Conservation (phyloP, 2,797 vertebrate genomes). For the Chelidonichthys spinosus region DNA sequence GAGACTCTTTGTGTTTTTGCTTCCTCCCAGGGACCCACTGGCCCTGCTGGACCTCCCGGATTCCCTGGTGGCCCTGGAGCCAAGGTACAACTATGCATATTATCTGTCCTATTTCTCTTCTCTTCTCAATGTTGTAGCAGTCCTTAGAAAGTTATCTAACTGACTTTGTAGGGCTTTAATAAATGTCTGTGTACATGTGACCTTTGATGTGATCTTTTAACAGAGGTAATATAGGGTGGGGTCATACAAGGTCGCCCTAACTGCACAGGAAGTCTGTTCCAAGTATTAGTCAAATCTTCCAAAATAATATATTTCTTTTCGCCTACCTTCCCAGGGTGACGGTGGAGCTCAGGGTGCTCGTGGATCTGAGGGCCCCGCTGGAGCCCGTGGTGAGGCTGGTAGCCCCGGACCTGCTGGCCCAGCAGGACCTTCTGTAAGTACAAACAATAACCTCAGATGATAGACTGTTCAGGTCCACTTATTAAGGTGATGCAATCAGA, state of each 20-base stretch:
- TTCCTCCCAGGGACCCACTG: slow-evolving; percentile 90
- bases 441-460: neutral
- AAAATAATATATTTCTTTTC: neutral
- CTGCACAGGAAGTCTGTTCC: neutral
- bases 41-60: slow-evolving; percentile 94
- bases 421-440: slow-evolving; percentile 92
- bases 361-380: slow-evolving; percentile 93
- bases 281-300: neutral
- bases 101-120: neutral
- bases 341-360: slow-evolving; percentile 91
- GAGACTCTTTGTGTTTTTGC: slow-evolving; percentile 27
- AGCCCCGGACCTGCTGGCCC: slow-evolving; percentile 94
- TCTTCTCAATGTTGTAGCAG: neutral
- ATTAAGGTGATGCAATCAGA: neutral
- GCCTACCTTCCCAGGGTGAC: slow-evolving; percentile 86
- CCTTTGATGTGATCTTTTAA: slow-evolving; percentile 12
- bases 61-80: slow-evolving; percentile 97
- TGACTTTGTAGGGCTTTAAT: neutral
- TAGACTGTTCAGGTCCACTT: neutral
- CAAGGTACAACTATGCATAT: slow-evolving; percentile 84
- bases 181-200: neutral
- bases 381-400: slow-evolving; percentile 93
- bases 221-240: neutral
- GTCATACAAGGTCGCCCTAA: neutral
- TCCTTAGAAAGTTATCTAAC: neutral